Percentiles rank a stretch among this genome's conserved stretches.
Conservation (phyloP, 1,140 invertebrate species). For the Drosophila virilis region DNA sequence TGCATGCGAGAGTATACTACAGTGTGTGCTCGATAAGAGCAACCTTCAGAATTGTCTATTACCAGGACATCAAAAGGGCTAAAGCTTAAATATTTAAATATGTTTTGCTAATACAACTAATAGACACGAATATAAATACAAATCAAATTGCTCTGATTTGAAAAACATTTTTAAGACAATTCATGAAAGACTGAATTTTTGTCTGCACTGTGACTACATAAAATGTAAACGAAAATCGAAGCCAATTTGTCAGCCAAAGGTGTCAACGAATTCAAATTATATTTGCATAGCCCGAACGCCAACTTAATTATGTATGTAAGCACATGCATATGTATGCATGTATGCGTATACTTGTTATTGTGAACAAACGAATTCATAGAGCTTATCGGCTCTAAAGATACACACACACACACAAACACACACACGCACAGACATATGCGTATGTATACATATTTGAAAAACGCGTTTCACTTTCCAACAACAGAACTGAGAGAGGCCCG, state of each 20-base stretch:
- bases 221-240: conserved; percentile 33
- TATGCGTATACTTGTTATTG: conserved; percentile 1
- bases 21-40: background rate
- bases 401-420: background rate
- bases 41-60: background rate
- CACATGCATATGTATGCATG: background rate
- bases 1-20: background rate
- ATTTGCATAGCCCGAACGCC: conserved; percentile 48
- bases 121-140: too few relatives aligned
- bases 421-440: background rate
- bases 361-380: conserved; percentile 2
- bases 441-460: conserved; percentile 1
- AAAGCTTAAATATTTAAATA: too few relatives aligned
- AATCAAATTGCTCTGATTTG: too few relatives aligned
- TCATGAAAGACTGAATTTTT: background rate
- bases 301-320: conserved; percentile 13
- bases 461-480: conserved; percentile 31
- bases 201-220: background rate
- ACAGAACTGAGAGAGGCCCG: background rate
- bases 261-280: conserved; percentile 37
- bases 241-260: conserved; percentile 32
- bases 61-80: background rate
- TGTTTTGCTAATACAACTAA: too few relatives aligned
- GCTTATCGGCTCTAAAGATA: background rate
- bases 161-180: too few relatives aligned